These are phyloP conservation scores for Tyrophagus putrescentiae DNA, from an alignment of 1,140 invertebrate genomes.

Conservation along the genomic window DNA sequence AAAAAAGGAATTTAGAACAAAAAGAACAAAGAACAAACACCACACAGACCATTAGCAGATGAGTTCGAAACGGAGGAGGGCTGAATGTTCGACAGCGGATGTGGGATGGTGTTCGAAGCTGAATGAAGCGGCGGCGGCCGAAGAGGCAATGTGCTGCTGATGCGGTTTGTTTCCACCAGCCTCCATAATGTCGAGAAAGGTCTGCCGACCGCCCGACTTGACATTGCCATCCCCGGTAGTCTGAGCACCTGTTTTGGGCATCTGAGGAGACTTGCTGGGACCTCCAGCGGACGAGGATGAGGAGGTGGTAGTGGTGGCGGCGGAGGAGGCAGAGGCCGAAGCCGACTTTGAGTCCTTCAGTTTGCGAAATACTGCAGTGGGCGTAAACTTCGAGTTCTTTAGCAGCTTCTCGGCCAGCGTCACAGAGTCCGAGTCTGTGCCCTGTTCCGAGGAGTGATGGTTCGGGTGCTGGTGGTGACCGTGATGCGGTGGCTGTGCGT, in stretches of 20 bases:
- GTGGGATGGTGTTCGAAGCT: neutral
- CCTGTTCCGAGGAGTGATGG: no score
- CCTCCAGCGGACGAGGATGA: no score
- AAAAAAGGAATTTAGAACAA: neutral
- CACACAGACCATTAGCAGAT: neutral
- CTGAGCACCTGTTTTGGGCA: neutral
- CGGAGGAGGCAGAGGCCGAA: no score
- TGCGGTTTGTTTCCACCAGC: neutral
- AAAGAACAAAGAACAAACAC: neutral
- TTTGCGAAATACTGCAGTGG: conserved; percentile 11
- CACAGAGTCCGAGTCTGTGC: no score
- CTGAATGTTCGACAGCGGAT: neutral
- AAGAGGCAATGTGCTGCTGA: neutral
- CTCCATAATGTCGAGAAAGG: neutral
- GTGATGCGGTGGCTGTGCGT: no score
- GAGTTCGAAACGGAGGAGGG: neutral
- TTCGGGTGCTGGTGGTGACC: no score
- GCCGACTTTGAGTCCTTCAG: conserved; percentile 1
- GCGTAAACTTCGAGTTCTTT: conserved; percentile 12
- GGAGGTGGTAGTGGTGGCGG: no score
- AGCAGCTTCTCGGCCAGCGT: neutral
- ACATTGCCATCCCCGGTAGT: neutral
- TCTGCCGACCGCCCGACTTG: neutral
- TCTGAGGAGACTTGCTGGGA: no score
- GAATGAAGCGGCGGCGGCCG: neutral